Base-by-base conservation (phyloP, 2,888 invertebrate genomes). In the Itoplectis maculator region DNA sequence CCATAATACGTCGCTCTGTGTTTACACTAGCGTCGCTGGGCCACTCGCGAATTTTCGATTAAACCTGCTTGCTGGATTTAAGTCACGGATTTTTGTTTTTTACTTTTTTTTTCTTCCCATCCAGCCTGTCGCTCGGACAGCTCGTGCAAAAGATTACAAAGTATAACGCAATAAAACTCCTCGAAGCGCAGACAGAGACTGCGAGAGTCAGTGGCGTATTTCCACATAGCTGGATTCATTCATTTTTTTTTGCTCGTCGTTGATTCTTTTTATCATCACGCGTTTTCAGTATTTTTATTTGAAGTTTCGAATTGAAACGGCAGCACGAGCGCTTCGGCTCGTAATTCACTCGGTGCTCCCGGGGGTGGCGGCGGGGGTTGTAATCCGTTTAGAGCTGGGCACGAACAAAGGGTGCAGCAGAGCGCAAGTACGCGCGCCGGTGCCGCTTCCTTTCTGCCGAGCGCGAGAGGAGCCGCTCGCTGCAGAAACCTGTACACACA, bases 311-410 rank as follows among this genome's bases (percentile, higher is more conserved):
- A 65, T 15, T 54, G 56, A 35, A 37, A 61, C n/a, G 11, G 42
- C 40, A 63, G 35, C 15, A n/a, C n/a, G n/a, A n/a, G 40, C 15
- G 45, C 65, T 45, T 40, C 35, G 45, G 45, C 47, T 65, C 47
- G 65, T 70, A 75, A 80, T 75, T 70, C 54, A 47, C 80, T 80
- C 80, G 63, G 65, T 49, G 69, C 56, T 80, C 47, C 15, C 61
- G 49, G 59, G n/a, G n/a, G n/a, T n/a, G n/a, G n/a, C n/a, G n/a
- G n/a, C n/a, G n/a, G n/a, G n/a, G 69, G 51, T 78, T 51, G 59
- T 69, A 81, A 76, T 69, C 56, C 65, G 51, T 76, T 76, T 81
- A 51, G 56, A 76, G 66, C 42, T 29, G 68, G n/a, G 8, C 45
- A 37, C 54, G 47, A n/a, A 76, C 76, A 81, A 81, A 81, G 80